A percentile compares a stretch with the other conserved stretches of the same genome.
These are phyloP conservation scores for Heliconius hermathena DNA, from an alignment of 1,140 invertebrate genomes.

Conservation along the genomic window DNA sequence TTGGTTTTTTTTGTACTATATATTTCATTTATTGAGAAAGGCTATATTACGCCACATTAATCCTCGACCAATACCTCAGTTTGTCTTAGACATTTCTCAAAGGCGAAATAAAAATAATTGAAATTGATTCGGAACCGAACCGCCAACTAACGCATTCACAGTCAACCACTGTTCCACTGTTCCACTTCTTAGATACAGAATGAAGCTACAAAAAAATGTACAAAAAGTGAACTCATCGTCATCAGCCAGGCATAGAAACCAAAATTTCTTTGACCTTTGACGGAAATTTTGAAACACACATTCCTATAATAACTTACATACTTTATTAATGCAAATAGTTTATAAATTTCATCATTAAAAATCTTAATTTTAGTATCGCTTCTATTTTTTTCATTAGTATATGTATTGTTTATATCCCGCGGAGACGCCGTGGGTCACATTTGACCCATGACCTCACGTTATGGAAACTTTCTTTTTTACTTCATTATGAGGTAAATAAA, in stretches of 20 bases:
- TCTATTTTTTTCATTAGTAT: constrained; percentile 29
- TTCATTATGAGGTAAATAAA: background rate
- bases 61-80: too few species aligned
- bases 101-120: too few species aligned
- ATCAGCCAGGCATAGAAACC: background rate
- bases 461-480: constrained; percentile 4
- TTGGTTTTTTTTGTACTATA: too few species aligned
- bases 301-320: background rate
- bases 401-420: constrained; percentile 20
- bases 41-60: too few species aligned
- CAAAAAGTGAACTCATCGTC: too few species aligned
- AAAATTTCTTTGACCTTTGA: background rate
- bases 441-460: constrained; percentile 23
- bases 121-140: too few species aligned
- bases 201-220: too few species aligned
- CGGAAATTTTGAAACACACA: background rate
- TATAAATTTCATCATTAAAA: constrained; percentile 27
- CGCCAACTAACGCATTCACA: too few species aligned
- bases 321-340: constrained; percentile 11
- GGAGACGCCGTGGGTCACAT: constrained; percentile 16
- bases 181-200: too few species aligned
- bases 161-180: too few species aligned
- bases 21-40: too few species aligned
- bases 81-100: too few species aligned
- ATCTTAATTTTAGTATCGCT: constrained; percentile 21